Evolutionary conservation across 2,888 invertebrate genomes (phyloP).

Genomic region (Maniola hyperantus): DNA sequence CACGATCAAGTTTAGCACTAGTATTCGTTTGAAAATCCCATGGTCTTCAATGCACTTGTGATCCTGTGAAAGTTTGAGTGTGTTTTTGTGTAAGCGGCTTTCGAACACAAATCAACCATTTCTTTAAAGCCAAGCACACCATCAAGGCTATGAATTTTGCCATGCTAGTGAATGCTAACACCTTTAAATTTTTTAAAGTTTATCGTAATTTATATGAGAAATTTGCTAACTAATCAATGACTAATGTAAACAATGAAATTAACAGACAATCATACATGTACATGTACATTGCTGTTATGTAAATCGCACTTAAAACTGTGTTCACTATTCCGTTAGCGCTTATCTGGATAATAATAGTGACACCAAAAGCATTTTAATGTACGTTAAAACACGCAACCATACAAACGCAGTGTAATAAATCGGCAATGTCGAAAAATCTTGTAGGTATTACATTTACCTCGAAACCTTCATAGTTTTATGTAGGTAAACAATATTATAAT

Average conservation of each 20-base stretch:
- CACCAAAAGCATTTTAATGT: neutral
- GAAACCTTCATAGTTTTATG: neutral
- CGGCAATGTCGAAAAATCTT: neutral
- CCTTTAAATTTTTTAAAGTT: neutral
- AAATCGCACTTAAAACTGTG: neutral
- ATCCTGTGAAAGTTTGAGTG: conserved; percentile 1
- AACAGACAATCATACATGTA: neutral
- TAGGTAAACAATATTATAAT: no score
- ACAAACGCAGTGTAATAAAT: neutral
- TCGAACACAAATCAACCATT: neutral
- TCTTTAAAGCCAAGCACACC: neutral
- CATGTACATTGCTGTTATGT: no score
- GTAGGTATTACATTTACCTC: neutral
- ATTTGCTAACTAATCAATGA: neutral
- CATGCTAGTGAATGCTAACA: neutral
- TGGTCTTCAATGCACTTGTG: conserved; percentile 12
- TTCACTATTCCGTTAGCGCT: neutral
- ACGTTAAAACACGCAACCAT: neutral
- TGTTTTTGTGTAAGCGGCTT: conserved; percentile 13
- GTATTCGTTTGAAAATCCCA: neutral
- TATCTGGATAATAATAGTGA: neutral
- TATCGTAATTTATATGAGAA: neutral
- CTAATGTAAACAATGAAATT: neutral
- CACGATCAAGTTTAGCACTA: conserved; percentile 13
- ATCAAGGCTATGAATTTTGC: neutral